Conservation (phyloP, 2,797 vertebrate genomes). For the Melanotaenia maccullochi region DNA sequence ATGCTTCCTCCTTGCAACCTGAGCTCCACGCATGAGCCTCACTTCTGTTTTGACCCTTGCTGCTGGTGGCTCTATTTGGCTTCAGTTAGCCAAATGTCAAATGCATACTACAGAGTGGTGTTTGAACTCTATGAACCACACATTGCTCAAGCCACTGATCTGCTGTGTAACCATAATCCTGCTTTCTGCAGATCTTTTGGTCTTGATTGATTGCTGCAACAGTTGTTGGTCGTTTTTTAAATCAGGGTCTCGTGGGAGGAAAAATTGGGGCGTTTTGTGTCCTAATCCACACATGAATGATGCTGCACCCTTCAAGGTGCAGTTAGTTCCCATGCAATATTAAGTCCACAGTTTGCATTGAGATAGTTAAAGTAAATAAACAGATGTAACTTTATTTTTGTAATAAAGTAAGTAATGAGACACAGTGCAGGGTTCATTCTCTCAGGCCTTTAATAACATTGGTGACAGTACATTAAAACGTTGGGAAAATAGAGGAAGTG, state of each 20-base stretch:
- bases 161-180: neutral
- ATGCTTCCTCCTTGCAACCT: slow-evolving; percentile 58
- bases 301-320: neutral
- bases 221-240: slow-evolving; percentile 3
- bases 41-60: slow-evolving; percentile 60
- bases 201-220: slow-evolving; percentile 55
- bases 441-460: slow-evolving; percentile 23
- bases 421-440: slow-evolving; percentile 40
- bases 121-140: slow-evolving; percentile 31
- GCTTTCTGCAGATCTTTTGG: slow-evolving; percentile 16
- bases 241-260: neutral
- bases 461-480: slow-evolving; percentile 8
- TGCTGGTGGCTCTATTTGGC: slow-evolving; percentile 16
- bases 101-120: slow-evolving; percentile 9
- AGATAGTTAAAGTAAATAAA: slow-evolving; percentile 41
- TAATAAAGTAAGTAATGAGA: slow-evolving; percentile 37
- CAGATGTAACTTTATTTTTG: slow-evolving; percentile 24
- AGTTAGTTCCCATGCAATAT: slow-evolving; percentile 28
- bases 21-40: slow-evolving; percentile 28
- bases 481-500: slow-evolving; percentile 36
- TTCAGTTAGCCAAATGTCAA: slow-evolving; percentile 8
- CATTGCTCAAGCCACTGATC: neutral
- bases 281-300: neutral
- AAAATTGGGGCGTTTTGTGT: neutral
- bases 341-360: slow-evolving; percentile 26